Evolutionary conservation across 2,113 vertebrate genomes (phyloP).

Genomic region (Melozone crissalis): DNA sequence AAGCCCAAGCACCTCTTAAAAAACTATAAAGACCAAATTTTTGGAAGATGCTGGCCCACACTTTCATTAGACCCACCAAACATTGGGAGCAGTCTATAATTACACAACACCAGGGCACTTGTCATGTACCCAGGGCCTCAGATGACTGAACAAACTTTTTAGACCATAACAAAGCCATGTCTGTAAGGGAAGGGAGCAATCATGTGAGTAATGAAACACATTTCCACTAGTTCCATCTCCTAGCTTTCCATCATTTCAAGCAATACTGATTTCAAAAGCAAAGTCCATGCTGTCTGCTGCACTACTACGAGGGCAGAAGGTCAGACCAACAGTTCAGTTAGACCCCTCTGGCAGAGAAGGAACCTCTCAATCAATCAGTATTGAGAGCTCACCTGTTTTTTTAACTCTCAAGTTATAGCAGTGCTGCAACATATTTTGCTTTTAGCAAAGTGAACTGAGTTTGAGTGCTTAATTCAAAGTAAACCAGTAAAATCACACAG

Average conservation of each 20-base stretch:
- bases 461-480: not conserved
- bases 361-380: not conserved
- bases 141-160: not conserved
- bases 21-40: not conserved
- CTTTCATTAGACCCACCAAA: not conserved
- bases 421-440: not conserved
- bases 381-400: not conserved
- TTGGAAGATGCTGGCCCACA: not conserved
- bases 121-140: not conserved
- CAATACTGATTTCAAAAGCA: not conserved
- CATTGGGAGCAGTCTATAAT: not conserved
- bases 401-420: not conserved
- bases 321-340: not conserved
- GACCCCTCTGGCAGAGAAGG: not conserved
- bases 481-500: not conserved
- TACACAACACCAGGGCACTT: not conserved
- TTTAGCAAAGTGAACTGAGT: not conserved
- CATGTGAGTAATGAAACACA: accelerated
- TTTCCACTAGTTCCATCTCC: not conserved
- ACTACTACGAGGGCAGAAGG: not conserved
- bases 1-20: not conserved
- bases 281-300: not conserved
- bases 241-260: not conserved
- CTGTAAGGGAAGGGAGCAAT: not conserved
- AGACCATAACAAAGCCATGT: not conserved